Conservation (phyloP, 2,797 vertebrate species). For the Anisognathus igniventris region DNA sequence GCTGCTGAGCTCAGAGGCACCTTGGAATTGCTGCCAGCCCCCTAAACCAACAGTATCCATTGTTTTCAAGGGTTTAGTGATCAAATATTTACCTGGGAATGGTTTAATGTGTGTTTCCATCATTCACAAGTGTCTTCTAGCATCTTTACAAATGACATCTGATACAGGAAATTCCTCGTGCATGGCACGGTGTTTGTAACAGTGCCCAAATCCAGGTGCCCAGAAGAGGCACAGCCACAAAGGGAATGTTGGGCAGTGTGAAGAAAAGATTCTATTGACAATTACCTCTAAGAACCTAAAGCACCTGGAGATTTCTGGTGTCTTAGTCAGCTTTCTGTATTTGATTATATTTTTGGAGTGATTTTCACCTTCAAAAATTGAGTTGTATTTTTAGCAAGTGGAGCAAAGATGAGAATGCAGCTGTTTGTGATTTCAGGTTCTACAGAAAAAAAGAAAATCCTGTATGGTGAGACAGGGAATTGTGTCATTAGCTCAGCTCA, state of each 20-base stretch:
- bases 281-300: background rate
- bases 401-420: background rate
- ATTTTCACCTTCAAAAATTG: background rate
- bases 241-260: background rate
- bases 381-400: background rate
- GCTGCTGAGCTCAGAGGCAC: background rate
- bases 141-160: background rate
- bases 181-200: background rate
- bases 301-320: background rate
- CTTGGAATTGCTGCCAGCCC: background rate
- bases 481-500: background rate
- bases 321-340: background rate
- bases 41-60: background rate
- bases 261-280: background rate
- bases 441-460: background rate
- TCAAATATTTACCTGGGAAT: background rate
- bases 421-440: background rate
- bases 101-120: background rate
- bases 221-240: background rate
- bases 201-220: background rate
- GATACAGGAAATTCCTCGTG: background rate
- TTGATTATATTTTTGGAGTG: background rate
- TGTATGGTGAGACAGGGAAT: background rate
- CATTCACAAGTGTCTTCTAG: background rate
- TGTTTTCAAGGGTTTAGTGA: background rate